Evolutionary conservation across 1,140 invertebrate genomes (phyloP).

Genomic region (Sycobia sp.): DNA sequence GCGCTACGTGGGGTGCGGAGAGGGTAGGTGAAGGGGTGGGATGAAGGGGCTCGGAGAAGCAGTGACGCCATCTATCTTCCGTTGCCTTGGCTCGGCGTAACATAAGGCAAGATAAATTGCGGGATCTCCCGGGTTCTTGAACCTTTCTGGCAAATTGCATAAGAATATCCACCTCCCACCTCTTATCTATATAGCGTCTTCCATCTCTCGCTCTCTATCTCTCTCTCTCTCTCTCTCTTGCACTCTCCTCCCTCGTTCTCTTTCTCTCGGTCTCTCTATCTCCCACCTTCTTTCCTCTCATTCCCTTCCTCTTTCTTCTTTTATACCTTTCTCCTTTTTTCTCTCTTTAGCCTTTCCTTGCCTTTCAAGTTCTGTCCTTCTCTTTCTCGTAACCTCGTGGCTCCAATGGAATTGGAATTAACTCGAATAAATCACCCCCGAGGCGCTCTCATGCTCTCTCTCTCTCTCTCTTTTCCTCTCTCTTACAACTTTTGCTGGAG

Average conservation of each 20-base stretch:
- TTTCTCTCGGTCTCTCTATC: constrained; percentile 16
- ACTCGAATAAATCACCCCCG: constrained; percentile 62
- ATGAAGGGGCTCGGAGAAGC: constrained; percentile 48
- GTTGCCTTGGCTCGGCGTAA: constrained; percentile 64
- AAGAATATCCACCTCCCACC: constrained; percentile 61
- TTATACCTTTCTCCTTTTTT: constrained; percentile 5
- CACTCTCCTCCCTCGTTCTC: constrained; percentile 15
- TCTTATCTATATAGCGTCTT: constrained; percentile 19
- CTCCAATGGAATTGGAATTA: constrained; percentile 65
- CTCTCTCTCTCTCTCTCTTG: constrained; percentile 6
- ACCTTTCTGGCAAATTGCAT: constrained; percentile 66
- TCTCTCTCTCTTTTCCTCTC: constrained; percentile 17
- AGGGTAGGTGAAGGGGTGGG: constrained; percentile 41
- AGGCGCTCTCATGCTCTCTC: constrained; percentile 43
- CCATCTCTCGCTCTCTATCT: constrained; percentile 12
- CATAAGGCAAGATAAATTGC: constrained; percentile 65
- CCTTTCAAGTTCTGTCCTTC: constrained; percentile 36
- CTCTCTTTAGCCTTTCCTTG: constrained; percentile 24
- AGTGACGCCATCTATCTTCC: constrained; percentile 65
- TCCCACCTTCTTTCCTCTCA: constrained; percentile 5
- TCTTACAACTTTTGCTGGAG: constrained; percentile 4
- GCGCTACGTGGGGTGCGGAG: constrained; percentile 4
- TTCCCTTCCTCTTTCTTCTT: constrained; percentile 1
- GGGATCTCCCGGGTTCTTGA: constrained; percentile 64
- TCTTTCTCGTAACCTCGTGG: constrained; percentile 49